Conservation (phyloP, 64 coral and sea anemone species). For the Dendrophyllia cribrosa region DNA sequence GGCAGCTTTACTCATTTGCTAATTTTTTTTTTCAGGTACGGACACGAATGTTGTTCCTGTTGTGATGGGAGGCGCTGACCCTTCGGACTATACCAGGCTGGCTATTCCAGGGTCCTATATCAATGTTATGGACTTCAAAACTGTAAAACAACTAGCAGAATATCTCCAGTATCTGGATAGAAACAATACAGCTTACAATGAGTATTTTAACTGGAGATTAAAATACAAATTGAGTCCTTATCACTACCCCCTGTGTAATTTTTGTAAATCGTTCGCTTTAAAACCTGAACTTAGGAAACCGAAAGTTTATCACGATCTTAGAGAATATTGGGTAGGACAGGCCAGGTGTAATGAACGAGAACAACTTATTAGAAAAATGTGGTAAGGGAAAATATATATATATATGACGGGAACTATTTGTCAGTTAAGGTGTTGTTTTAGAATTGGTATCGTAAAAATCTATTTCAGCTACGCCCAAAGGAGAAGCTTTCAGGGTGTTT, state of each 20-base stretch:
- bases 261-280: constrained; percentile 25
- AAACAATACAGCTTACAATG: constrained; percentile 26
- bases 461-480: too few relatives aligned
- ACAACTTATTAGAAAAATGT: not conserved
- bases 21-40: not conserved
- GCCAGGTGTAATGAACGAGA: not conserved
- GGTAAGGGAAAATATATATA: not conserved
- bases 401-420: too few relatives aligned
- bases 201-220: constrained; percentile 20
- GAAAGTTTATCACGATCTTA: constrained; percentile 8
- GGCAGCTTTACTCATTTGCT: too few relatives aligned
- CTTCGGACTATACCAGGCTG: not conserved
- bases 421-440: too few relatives aligned
- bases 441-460: too few relatives aligned
- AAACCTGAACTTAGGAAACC: constrained; percentile 7
- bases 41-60: constrained; percentile 10
- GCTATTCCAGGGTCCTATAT: constrained; percentile 29
- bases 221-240: constrained; percentile 7
- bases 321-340: constrained; percentile 1
- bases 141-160: constrained; percentile 21
- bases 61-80: constrained; percentile 11
- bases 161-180: constrained; percentile 20
- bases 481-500: too few relatives aligned
- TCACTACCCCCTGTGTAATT: constrained; percentile 39
- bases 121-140: constrained; percentile 20